Percentiles rank a stretch among this genome's conserved stretches.
Conservation (phyloP, 2,888 invertebrate species). For the Coenonympha glycerion region DNA sequence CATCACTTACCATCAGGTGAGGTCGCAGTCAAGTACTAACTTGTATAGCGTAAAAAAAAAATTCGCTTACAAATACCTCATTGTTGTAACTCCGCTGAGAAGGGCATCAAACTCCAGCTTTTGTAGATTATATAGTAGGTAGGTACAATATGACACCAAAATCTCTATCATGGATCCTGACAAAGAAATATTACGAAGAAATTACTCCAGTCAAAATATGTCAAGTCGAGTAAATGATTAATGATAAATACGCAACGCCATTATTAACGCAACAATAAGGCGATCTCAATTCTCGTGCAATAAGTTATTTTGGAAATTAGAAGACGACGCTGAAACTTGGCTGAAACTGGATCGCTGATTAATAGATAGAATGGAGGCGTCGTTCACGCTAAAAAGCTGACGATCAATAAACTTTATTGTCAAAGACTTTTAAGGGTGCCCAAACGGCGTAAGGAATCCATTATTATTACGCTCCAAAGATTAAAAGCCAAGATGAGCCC, state of each 20-base stretch:
- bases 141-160: neutral
- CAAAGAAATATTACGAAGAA: neutral
- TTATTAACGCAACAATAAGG: conserved; percentile 19
- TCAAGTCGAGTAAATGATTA: conserved; percentile 17
- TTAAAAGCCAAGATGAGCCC: no score
- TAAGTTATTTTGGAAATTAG: conserved; percentile 13
- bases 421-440: neutral
- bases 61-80: no score
- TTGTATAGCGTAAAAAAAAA: no score
- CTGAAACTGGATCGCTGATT: conserved; percentile 16
- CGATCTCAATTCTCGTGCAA: conserved; percentile 18
- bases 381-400: neutral
- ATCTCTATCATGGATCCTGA: neutral
- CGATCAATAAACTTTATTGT: neutral
- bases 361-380: neutral
- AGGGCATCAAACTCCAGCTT: no score
- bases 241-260: conserved; percentile 11
- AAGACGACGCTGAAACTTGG: conserved; percentile 7
- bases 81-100: no score
- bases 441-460: no score
- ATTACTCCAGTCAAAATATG: conserved; percentile 8
- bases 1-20: no score
- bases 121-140: no score
- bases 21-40: no score
- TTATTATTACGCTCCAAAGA: no score